Base-by-base conservation (phyloP, 2,797 vertebrate species). In the Emydoidea blandingii region DNA sequence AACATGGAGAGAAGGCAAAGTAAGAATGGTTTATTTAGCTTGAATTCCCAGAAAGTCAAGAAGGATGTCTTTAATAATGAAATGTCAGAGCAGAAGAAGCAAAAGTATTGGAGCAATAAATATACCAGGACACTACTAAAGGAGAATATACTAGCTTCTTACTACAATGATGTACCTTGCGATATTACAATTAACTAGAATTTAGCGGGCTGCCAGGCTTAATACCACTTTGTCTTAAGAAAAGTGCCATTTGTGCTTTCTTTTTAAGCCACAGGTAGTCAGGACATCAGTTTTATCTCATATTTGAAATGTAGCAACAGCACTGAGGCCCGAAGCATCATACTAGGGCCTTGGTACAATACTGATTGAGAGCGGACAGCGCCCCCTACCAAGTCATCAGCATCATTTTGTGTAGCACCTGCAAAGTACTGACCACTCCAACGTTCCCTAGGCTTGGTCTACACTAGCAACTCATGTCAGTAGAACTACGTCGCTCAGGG, bases 1-100 rank as follows among this genome's bases (percentile, higher is more conserved):
- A 78, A 3, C 1, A 15, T 81, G 15, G 79, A 82, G 34, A 79
- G 23, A 15, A 89, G 34, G 52, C 3, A 92, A 92, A 92, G 37
- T 87, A 83, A 1, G 0, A 91, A 62, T 89, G 82, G 37, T 68
- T 83, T 78, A 87, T 81, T 91, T 92, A 92, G 49, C 44, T 27
- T 86, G 50, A 85, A 90, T 94, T 93, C 41, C 31, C 41, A 88
- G 79, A 53, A 50, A 88, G 87, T 1, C 5, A 79, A 96, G 92
- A 97, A 95, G 41, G n/a, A 97, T 96, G 53, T 56, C 53, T 96
- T 96, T 96, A 96, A 97, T 97, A 97, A 91, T 62, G 52, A 94
- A 92, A 79, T 87, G 44, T 86, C 15, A 3, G 80, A 88, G 47
- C 68, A 95, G 88, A 95, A 90, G 83, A 47, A 92, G 82, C 65